Percentiles rank a stretch among this genome's conserved stretches.
Conservation (phyloP, 2,888 invertebrate species). For the Lapara coniferarum region DNA sequence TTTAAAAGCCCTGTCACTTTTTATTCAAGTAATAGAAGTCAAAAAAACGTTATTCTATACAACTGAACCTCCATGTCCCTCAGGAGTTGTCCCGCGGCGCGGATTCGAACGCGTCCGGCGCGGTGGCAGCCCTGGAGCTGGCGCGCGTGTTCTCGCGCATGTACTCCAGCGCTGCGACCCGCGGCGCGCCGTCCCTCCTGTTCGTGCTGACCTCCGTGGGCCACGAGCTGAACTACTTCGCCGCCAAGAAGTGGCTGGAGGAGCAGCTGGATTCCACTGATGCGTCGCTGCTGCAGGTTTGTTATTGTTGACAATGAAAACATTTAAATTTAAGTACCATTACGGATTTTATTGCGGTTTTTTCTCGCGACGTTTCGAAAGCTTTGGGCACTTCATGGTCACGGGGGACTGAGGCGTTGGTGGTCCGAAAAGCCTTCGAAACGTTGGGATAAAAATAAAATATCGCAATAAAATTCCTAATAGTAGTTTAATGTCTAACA, state of each 20-base stretch:
- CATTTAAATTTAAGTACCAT: too few species aligned
- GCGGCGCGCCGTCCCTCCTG: conserved; percentile 90
- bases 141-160: conserved; percentile 94
- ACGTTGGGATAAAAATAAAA: too few species aligned
- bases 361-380: too few species aligned
- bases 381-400: too few species aligned
- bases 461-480: too few species aligned
- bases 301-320: background rate
- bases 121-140: conserved; percentile 93
- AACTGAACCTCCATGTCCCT: background rate
- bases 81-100: conserved; percentile 94
- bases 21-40: too few species aligned
- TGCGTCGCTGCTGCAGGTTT: conserved; percentile 88
- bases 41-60: too few species aligned
- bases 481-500: too few species aligned
- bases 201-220: conserved; percentile 96
- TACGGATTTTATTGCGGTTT: too few species aligned
- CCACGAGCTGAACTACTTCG: conserved; percentile 95
- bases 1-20: too few species aligned
- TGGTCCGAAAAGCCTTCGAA: too few species aligned
- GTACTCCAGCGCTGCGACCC: conserved; percentile 88
- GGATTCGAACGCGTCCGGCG: conserved; percentile 96
- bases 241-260: conserved; percentile 97
- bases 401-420: too few species aligned
- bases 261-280: conserved; percentile 93